Percentiles rank a stretch among this genome's conserved stretches.
Evolutionary conservation across 2,113 vertebrate species (phyloP).

Genomic region (Boulengeromyrus knoepffleri): DNA sequence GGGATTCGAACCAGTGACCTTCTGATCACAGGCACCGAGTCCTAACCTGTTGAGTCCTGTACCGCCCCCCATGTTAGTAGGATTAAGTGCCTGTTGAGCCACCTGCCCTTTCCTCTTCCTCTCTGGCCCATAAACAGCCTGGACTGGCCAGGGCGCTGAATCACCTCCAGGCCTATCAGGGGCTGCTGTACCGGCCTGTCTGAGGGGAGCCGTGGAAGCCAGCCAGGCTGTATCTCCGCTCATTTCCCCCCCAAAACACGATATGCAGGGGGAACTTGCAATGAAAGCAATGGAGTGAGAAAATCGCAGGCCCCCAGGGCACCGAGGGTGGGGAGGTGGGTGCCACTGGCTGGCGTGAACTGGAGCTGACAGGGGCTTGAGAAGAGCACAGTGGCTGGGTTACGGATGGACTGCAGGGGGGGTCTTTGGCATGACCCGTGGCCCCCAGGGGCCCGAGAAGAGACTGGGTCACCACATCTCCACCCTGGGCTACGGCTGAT

Average conservation of each 20-base stretch:
- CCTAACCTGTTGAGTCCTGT: neutral
- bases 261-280: neutral
- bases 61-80: neutral
- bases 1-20: neutral
- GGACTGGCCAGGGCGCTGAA: neutral
- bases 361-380: neutral
- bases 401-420: neutral
- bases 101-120: neutral
- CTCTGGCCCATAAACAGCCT: neutral
- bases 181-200: neutral
- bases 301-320: neutral
- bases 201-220: neutral
- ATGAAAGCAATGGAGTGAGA: constrained; percentile 1
- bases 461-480: too few relatives aligned
- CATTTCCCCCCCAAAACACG: neutral
- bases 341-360: neutral
- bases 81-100: neutral
- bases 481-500: neutral
- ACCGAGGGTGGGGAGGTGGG: neutral
- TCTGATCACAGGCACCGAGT: neutral
- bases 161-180: neutral
- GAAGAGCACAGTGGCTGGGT: too few relatives aligned
- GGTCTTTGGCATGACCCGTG: neutral
- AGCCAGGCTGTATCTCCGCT: neutral
- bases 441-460: too few relatives aligned